Percentiles rank a stretch among this genome's conserved stretches.
These are phyloP conservation scores for Orientallactaga bullata DNA, from an alignment of 2,113 vertebrate species.

Conservation along the genomic window DNA sequence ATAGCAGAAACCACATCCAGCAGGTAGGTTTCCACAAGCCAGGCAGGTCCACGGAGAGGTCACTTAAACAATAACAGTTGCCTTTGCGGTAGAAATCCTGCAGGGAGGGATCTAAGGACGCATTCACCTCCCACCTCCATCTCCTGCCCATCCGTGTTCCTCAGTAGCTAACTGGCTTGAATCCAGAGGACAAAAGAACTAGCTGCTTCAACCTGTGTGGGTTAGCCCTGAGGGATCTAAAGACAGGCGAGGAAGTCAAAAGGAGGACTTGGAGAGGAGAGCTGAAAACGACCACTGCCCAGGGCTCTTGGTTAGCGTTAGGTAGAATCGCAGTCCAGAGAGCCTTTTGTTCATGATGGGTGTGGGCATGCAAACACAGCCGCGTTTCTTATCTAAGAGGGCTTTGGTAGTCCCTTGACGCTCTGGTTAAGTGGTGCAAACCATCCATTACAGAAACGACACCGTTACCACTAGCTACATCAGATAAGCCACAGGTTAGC, in stretches of 20 bases:
- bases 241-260: neutral
- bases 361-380: neutral
- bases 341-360: neutral
- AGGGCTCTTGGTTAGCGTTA: neutral
- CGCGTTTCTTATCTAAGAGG: slow-evolving; percentile 50
- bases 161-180: neutral
- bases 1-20: neutral
- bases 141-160: neutral
- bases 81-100: neutral
- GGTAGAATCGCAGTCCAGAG: neutral
- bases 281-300: neutral
- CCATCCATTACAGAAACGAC: slow-evolving; percentile 53
- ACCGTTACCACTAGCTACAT: slow-evolving; percentile 43
- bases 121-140: neutral
- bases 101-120: neutral
- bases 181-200: neutral
- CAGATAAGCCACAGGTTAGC: slow-evolving; percentile 65
- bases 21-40: neutral
- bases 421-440: slow-evolving; percentile 23
- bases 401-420: slow-evolving; percentile 28
- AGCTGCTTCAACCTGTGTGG: neutral
- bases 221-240: neutral
- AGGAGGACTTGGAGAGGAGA: neutral
- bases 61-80: neutral
- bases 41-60: neutral